Conservation (phyloP, 2,113 vertebrate species). For the Xenotilapia flavipinnis region DNA sequence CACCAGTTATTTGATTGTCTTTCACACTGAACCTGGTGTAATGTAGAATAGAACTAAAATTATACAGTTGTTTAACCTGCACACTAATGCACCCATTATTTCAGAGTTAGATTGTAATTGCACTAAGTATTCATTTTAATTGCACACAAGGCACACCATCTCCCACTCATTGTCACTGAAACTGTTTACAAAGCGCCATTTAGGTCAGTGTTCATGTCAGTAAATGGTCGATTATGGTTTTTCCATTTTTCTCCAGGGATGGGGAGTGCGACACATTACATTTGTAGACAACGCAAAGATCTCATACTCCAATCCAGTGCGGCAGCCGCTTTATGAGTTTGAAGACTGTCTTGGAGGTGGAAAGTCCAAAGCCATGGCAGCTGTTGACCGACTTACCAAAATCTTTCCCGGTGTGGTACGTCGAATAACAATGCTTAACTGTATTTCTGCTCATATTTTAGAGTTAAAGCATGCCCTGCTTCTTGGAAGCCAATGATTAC, state of each 20-base stretch:
- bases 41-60: background rate
- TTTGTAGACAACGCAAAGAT: conserved; percentile 98
- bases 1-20: background rate
- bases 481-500: background rate
- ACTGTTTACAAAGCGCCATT: background rate
- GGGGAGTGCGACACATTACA: conserved; percentile 94
- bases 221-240: background rate
- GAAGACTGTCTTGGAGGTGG: conserved; percentile 91
- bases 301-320: conserved; percentile 96
- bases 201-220: background rate
- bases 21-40: background rate
- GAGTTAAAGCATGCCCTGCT: background rate
- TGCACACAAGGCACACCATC: background rate
- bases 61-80: background rate
- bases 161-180: background rate
- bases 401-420: conserved; percentile 96
- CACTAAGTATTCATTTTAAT: background rate
- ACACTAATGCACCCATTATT: background rate
- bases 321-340: conserved; percentile 94
- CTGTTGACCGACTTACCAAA: conserved; percentile 85
- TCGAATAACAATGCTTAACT: background rate
- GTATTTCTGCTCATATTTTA: background rate
- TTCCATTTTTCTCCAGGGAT: conserved; percentile 73
- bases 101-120: background rate
- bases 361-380: conserved; percentile 86